Evolutionary conservation across 2,797 vertebrate species (phyloP).

Genomic region (Microctenopoma stevenorrisi): DNA sequence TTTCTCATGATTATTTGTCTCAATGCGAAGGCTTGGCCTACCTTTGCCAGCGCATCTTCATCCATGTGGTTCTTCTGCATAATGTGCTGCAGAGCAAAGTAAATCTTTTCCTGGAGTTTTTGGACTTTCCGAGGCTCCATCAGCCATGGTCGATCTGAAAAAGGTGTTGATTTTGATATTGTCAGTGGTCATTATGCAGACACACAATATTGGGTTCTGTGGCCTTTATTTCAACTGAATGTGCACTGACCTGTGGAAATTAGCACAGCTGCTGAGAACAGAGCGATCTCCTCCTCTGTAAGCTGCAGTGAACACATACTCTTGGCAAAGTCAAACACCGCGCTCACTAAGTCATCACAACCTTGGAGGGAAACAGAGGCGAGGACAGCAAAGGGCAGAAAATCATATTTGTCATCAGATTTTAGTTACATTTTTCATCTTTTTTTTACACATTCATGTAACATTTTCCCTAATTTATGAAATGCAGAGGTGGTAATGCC

Average conservation of each 20-base stretch:
- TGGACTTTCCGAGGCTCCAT: slow-evolving; percentile 98
- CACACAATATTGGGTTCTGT: slow-evolving; percentile 2
- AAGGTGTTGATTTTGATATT: slow-evolving; percentile 1
- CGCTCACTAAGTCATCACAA: slow-evolving; percentile 97
- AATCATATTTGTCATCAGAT: slow-evolving; percentile 31
- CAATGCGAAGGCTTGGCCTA: slow-evolving; percentile 64
- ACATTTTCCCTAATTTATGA: neutral
- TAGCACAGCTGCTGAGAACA: slow-evolving; percentile 98
- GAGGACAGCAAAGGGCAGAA: slow-evolving; percentile 43
- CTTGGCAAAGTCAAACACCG: slow-evolving; percentile 99
- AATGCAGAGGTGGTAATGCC: neutral
- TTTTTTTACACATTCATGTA: neutral
- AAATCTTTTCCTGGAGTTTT: slow-evolving; percentile 99
- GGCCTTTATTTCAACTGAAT: neutral
- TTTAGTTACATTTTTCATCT: neutral
- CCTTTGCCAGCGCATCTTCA: slow-evolving; percentile 96
- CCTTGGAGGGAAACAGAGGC: slow-evolving; percentile 77
- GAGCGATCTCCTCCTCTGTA: slow-evolving; percentile 97
- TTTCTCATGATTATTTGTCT: neutral
- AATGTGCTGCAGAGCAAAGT: slow-evolving; percentile 99
- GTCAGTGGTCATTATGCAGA: neutral
- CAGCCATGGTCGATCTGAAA: slow-evolving; percentile 95
- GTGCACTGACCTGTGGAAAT: slow-evolving; percentile 94
- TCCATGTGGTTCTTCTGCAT: slow-evolving; percentile 99
- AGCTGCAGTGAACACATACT: slow-evolving; percentile 98